Evolutionary conservation across 2,888 invertebrate genomes (phyloP).

Genomic region (Latrodectus hesperus): DNA sequence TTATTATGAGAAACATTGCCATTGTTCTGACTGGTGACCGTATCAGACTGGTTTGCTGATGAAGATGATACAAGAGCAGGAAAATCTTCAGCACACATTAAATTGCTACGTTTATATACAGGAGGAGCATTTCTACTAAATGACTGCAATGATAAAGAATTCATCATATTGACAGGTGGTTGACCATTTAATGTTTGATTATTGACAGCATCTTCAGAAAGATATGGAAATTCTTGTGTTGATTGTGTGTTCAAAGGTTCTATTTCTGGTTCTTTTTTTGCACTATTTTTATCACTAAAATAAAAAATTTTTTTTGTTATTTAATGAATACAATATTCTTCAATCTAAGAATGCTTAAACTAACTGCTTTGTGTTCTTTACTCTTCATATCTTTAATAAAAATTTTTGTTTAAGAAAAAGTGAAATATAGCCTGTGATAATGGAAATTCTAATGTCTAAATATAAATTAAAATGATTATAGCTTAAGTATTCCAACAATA

Average conservation of each 20-base stretch:
- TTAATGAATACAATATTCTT: too few species aligned
- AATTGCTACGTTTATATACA: conserved; percentile 8
- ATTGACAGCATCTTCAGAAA: conserved; percentile 46
- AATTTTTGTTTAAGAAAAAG: too few species aligned
- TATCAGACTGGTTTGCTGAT: conserved; percentile 4
- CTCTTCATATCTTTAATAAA: too few species aligned
- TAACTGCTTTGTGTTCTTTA: too few species aligned
- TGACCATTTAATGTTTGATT: not conserved
- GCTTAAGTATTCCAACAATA: too few species aligned
- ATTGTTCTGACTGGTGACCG: conserved; percentile 17
- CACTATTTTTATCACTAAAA: conserved; percentile 9
- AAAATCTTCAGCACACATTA: conserved; percentile 69
- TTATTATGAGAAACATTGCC: conserved; percentile 75
- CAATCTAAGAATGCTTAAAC: too few species aligned
- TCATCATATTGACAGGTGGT: not conserved
- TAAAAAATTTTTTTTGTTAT: too few species aligned
- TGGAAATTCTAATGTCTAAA: too few species aligned
- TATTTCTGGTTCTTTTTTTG: conserved; percentile 15
- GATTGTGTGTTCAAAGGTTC: conserved; percentile 51
- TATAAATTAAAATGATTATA: too few species aligned
- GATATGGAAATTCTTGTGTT: conserved; percentile 60
- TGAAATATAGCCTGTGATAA: too few species aligned
- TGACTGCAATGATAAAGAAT: conserved; percentile 32
- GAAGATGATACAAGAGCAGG: conserved; percentile 61
- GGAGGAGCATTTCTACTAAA: conserved; percentile 31